Base-by-base conservation (phyloP, 1,140 invertebrate genomes). In the Papilio helenus region DNA sequence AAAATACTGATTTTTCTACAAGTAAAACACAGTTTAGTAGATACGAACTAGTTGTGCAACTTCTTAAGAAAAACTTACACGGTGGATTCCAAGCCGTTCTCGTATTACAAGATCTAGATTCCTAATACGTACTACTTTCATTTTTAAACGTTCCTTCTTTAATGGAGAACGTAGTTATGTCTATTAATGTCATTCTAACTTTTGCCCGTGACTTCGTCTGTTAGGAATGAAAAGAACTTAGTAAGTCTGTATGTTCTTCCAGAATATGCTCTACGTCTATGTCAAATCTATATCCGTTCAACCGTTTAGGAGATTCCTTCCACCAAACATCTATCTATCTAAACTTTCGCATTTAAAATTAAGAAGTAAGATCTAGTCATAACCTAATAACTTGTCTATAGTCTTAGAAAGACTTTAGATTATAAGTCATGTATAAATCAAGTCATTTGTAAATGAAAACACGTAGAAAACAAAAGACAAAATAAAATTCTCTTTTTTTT, bases 141-240 rank as follows among this genome's bases (percentile, higher is more conserved):
- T 61, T 61, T 61, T 61, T 61, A 61, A 61, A 61, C 58, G 12
- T 61, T 61, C 26, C 58, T 26, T 61, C 23, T 61, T 61, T 26
- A 61, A 61, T 14, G 23, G 58, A 26, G 23, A 26, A 61, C 58
- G 58, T 61, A 26, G 4, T 61, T 61, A 61, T 61, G 26, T 14
- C 9, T 10, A 23, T 20, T 8, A n/a, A n/a, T 58, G 7, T 1
- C 34, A 39, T 39, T 39, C 34, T 39, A 39, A 39, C 7, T 39
- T 39, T 39, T 39, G 7, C 34, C 34, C 7, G 34, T 4, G 34
- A 34, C 4, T 34, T 34, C 4, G 34, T 34, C 2, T 0, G 4
- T 4, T 2, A 34, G 34, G 34, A 39, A 0, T 39, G 3, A 39
- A 39, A 39, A 8, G 34, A 39, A 3, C 1, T 34, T 34, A 34